Base-by-base conservation (phyloP, 2,888 invertebrate species). In the Melieria picta region DNA sequence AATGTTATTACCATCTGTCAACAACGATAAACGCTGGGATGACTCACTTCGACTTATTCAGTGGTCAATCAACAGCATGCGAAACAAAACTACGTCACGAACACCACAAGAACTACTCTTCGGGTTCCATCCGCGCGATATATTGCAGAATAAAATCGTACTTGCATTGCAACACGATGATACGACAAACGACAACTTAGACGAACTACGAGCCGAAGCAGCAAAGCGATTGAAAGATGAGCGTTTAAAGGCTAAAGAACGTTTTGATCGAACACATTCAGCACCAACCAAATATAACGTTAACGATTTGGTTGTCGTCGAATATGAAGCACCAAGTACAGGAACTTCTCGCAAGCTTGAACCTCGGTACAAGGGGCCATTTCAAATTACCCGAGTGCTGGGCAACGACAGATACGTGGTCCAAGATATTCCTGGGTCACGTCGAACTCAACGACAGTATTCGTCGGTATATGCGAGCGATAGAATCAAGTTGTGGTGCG, bases 401-500 rank as follows among this genome's bases (percentile, higher is more conserved):
- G 65, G 71, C 4, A 74, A 75, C 30, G 78, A 80, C 52, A 67
- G 79, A 4, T 79, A 80, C 52, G 58, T 77, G 1, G n/a, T 80
- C 45, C 71, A 72, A 69, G 79, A 80, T 60, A 60, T 81, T n/a
- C 72, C 75, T 3, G 77, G 73, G 5, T 70, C 76, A 1, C 62
- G 71, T 30, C 60, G 76, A 60, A 76, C 69, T 2, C 75, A 76
- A 57, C 71, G 77, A n/a, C 73, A 74, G 30, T 79, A 78, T 70
- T 67, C 70, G 30, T 78, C 76, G 1, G 67, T 75, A 5, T 77
- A 76, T 64, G 65, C 76, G 55, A 73, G 74, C 6, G 76, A 78
- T 61, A 75, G 75, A 10, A 55, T 78, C 42, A 77, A 78, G 58
- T 74, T 69, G 7, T 79, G 75, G 70, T 77, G 77, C 57, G 47